phyloP scores from a whole-genome alignment of 2,888 invertebrate species.

The Lasioglossum malachurum region DNA sequence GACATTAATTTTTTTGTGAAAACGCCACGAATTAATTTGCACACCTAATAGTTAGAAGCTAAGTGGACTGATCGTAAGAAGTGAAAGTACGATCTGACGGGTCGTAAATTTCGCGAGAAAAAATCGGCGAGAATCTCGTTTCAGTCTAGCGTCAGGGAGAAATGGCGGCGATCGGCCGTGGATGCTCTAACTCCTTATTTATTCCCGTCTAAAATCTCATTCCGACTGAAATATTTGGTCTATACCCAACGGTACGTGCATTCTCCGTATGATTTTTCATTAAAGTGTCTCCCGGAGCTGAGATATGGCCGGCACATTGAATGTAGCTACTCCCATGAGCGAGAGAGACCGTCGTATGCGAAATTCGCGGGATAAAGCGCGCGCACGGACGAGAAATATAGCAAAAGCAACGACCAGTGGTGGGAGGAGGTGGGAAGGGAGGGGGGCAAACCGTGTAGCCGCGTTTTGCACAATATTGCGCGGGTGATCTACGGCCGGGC shows the following conservation, averaged over 20 bases:
- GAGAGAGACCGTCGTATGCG: slow-evolving; percentile 46
- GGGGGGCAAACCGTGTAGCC: slow-evolving; percentile 55
- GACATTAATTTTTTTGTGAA: background rate
- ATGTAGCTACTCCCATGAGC: slow-evolving; percentile 80
- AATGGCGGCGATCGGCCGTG: slow-evolving; percentile 48
- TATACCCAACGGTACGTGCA: slow-evolving; percentile 76
- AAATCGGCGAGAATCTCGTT: slow-evolving; percentile 15
- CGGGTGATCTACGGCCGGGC: slow-evolving; percentile 77
- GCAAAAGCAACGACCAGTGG: slow-evolving; percentile 31
- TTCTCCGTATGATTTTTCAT: slow-evolving; percentile 84
- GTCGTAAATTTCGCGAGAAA: background rate
- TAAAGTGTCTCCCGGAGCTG: slow-evolving; percentile 83
- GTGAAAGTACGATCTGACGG: background rate
- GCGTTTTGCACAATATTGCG: slow-evolving; percentile 80
- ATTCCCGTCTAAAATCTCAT: slow-evolving; percentile 83
- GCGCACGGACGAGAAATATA: slow-evolving; percentile 47
- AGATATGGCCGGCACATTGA: slow-evolving; percentile 84
- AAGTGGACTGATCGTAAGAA: background rate
- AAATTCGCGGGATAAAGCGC: slow-evolving; percentile 51
- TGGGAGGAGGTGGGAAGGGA: slow-evolving; percentile 48
- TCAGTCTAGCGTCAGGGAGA: background rate
- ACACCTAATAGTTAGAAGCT: background rate
- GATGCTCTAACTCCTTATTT: slow-evolving; percentile 75
- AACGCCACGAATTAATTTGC: background rate
- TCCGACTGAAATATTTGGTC: slow-evolving; percentile 79